Base-by-base conservation (phyloP, 2,797 vertebrate species). In the Erethizon dorsatum region DNA sequence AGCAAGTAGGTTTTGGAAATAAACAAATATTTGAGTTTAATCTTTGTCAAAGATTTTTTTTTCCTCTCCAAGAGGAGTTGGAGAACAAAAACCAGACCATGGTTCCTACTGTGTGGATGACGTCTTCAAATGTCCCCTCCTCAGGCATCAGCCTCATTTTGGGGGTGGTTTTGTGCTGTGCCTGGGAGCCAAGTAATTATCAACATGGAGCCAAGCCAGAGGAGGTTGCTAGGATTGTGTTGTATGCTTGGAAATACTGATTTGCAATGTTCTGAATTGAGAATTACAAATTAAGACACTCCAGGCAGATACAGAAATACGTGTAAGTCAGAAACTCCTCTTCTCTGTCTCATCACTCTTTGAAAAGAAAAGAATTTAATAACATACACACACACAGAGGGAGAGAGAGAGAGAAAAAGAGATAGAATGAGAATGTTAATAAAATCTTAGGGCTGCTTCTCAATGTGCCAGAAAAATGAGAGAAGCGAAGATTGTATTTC, bases 141-240 rank as follows among this genome's bases (percentile, higher is more conserved):
- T 90, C 4, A 75, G 26, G 18, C 50, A 85, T 61, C 59, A 75
- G 45, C 9, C 13, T 97, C 26, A 50, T 59, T 65, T 79, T 0
- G 10, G 33, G 5, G 12, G 33, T 8, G 54, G 14, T 85, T 94
- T 73, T 45, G 2, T 92, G 77, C 11, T 93, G 17, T 57, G 63
- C 54, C 41, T 92, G 8, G 31, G 11, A 92, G 31, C 20, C 61
- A 92, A 57, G 90, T 92, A 79, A 91, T 80, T 83, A 95, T 56
- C 2, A 61, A 13, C 18, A 87, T 90, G 56, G 77, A 94, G 61
- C 3, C 14, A 83, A 93, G 33, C 11, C 67, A 83, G 22, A 69
- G 14, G 47, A 91, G 24, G 9, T 88, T 50, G 12, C 33, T 17
- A 6, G 1, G 9, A 73, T 26, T 94, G 26, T 90, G 37, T 52